These are phyloP conservation scores for Dolichomitus sp. DNA, from an alignment of 2,888 invertebrate species.

Conservation along the genomic window DNA sequence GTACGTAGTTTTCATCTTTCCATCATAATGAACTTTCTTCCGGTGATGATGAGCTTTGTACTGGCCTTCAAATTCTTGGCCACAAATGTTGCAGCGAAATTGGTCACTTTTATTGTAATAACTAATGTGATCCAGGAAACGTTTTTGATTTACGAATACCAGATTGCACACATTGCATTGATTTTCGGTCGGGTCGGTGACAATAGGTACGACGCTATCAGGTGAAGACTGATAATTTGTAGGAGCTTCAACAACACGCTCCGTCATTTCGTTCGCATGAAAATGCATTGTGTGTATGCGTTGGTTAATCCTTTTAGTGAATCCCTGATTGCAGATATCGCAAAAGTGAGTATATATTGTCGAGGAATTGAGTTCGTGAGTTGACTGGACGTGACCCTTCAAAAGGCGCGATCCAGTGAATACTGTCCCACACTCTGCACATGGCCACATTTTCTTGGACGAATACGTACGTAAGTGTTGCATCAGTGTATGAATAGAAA, in stretches of 20 bases:
- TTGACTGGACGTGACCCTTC: slow-evolving; percentile 62
- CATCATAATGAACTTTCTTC: slow-evolving; percentile 70
- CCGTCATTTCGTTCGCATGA: slow-evolving; percentile 44
- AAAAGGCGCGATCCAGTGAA: slow-evolving; percentile 69
- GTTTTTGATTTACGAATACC: slow-evolving; percentile 70
- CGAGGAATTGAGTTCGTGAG: slow-evolving; percentile 60
- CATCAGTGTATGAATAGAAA: not conserved
- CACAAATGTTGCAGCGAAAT: slow-evolving; percentile 69
- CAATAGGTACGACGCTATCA: too few species aligned
- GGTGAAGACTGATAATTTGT: not conserved
- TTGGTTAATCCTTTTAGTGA: slow-evolving; percentile 61
- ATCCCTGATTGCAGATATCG: slow-evolving; percentile 75
- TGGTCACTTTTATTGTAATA: slow-evolving; percentile 70
- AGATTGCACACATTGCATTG: slow-evolving; percentile 71
- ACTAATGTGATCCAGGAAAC: slow-evolving; percentile 71
- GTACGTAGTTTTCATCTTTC: slow-evolving; percentile 53
- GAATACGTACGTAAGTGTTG: not conserved
- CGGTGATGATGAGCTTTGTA: slow-evolving; percentile 72
- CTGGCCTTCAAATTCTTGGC: slow-evolving; percentile 68
- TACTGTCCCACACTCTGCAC: slow-evolving; percentile 41
- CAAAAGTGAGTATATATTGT: slow-evolving; percentile 64
- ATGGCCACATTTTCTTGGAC: not conserved
- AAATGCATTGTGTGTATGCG: slow-evolving; percentile 74
- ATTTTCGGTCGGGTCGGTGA: not conserved
- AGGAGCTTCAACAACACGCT: too few species aligned